Evolutionary conservation across 2,113 vertebrate species (phyloP).

Genomic region (Dasyornis broadbenti): DNA sequence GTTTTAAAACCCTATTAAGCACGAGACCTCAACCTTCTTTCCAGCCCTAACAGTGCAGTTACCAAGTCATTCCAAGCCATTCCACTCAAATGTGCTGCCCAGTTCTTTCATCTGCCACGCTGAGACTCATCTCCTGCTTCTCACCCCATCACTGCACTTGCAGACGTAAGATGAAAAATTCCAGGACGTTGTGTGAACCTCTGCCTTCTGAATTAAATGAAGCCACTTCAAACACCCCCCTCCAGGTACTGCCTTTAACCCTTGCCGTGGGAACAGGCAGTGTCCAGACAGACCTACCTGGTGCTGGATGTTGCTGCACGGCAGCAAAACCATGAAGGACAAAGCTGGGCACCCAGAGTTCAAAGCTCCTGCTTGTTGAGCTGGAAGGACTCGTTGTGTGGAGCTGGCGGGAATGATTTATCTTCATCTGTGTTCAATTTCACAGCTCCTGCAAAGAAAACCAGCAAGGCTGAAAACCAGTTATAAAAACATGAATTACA

Average conservation of each 20-base stretch:
- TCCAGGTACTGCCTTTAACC: neutral
- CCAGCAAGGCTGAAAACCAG: neutral
- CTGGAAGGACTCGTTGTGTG: neutral
- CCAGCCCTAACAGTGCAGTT: neutral
- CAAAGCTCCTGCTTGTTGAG: neutral
- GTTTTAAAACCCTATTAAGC: neutral
- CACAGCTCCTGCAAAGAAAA: neutral
- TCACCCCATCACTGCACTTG: neutral
- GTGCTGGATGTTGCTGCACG: accelerated
- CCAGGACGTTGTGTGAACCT: neutral
- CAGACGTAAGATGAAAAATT: accelerated
- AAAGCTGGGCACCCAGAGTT: neutral
- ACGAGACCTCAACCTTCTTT: neutral
- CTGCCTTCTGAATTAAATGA: neutral
- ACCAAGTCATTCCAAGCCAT: neutral
- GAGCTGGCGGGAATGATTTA: neutral
- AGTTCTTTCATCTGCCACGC: accelerated
- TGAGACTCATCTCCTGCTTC: neutral
- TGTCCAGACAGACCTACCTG: neutral
- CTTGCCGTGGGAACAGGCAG: neutral
- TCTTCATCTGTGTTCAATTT: too few species aligned
- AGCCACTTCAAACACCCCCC: neutral
- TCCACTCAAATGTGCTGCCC: neutral
- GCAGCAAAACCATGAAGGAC: neutral
- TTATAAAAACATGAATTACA: too few species aligned